Conservation (phyloP, 1,140 invertebrate species). For the Oryzaephilus surinamensis region DNA sequence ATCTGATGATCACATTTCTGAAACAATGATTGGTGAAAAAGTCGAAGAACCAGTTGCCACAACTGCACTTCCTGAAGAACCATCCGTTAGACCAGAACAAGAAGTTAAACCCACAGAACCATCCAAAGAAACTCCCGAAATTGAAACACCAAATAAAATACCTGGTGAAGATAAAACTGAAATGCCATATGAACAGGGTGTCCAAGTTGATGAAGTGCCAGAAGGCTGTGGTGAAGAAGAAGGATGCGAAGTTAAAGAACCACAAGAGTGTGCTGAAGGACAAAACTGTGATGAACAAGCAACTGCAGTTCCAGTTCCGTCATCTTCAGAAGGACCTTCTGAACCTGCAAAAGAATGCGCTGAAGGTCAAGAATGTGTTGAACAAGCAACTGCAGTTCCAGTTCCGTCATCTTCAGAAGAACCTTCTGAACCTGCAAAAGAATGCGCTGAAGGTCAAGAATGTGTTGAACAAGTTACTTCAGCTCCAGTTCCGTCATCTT, state of each 20-base stretch:
- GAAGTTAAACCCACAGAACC: slow-evolving; percentile 5
- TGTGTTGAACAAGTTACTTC: slow-evolving; percentile 12
- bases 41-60: slow-evolving; percentile 4
- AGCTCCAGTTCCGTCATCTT: slow-evolving; percentile 5
- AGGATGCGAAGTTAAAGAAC: too few species aligned
- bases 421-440: slow-evolving; percentile 7
- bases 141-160: slow-evolving; percentile 12
- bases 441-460: slow-evolving; percentile 10
- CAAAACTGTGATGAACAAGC: too few species aligned
- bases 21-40: background rate
- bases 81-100: slow-evolving; percentile 2
- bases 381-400: too few species aligned
- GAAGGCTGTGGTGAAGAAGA: too few species aligned
- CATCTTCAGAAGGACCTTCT: slow-evolving; percentile 5
- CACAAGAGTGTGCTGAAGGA: slow-evolving; percentile 3
- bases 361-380: slow-evolving; percentile 4
- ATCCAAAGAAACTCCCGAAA: slow-evolving; percentile 8
- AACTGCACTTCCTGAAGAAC: slow-evolving; percentile 7
- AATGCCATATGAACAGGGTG: too few species aligned
- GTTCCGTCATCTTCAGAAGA: slow-evolving; percentile 7
- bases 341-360: slow-evolving; percentile 5
- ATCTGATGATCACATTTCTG: background rate
- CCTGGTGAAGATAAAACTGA: too few species aligned
- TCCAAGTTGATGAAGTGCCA: too few species aligned
- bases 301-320: too few species aligned